Base-by-base conservation (phyloP, 2,113 vertebrate species). In the Ascaphus truei region DNA sequence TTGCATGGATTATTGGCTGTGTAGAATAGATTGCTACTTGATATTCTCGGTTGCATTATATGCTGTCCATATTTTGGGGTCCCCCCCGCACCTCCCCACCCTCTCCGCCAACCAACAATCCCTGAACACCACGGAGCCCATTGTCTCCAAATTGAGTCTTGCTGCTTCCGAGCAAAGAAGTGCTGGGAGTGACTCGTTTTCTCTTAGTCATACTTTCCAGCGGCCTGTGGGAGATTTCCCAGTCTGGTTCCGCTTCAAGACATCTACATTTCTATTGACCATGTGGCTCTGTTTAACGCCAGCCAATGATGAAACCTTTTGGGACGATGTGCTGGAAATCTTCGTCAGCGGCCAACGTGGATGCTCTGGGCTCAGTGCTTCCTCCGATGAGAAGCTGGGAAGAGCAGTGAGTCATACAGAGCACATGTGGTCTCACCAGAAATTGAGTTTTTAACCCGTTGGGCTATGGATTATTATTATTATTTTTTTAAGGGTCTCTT, bases 191-290 rank as follows among this genome's bases (percentile, higher is more conserved):
- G 79, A 52, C 75, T 60, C 50, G 47, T 68, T 73, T 25, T 20
- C 72, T 61, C 41, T 83, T 83, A 75, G 64, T 84, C 74, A 79
- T 72, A 29, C 78, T 84, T 81, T 82, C 80, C 75, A 74, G 36
- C 68, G 67, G 23, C 0, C 4, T 60, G 73, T 65, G 51, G 73
- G 31, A 72, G 60, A 55, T 76, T 77, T 81, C 61, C 71, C 53
- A 58, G n/a, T 76, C 68, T 74, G 48, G n/a, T 72, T 39, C 56
- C 20, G 30, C 41, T 48, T 31, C 53, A 47, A 6, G 16, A 47
- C 41, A 15, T 0, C 0, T 64, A 29, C 66, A 47, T 52, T 48
- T 67, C 1, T 25, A 52, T 60, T 61, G 52, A 75, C 26, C 52
- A 15, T 63, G 56, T 67, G 71, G 68, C 72, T 33, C 39, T 51